Base-by-base conservation (phyloP, 2,888 invertebrate genomes). In the Coremacera marginata region DNA sequence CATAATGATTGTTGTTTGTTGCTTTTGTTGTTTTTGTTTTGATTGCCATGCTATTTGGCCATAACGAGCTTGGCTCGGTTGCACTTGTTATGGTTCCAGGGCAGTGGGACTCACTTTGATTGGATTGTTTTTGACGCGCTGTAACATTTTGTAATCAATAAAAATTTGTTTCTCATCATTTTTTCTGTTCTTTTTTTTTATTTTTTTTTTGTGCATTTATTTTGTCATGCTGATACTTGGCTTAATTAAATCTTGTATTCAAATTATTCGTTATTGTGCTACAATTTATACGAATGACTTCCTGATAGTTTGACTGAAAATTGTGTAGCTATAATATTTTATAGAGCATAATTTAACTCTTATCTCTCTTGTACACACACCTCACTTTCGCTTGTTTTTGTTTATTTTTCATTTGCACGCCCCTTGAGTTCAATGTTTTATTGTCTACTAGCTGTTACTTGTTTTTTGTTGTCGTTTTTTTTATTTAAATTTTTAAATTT, bases 101-200 rank as follows among this genome's bases (percentile, higher is more conserved):
- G 72, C 72, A 44, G 62, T 72, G 60, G 72, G 44, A 55, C 51
- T 62, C 70, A n/a, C 25, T 55, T 55, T 22, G 55, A n/a, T 22
- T 22, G 55, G 22, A 63, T 74, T 25, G 49, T 16, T 44, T 44
- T 25, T 52, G 70, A 60, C 22, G 60, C 62, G 55, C 44, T 44
- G 44, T 11, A 44, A 44, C 44, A 44, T n/a, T 76, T 70, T 70
- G 67, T 79, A 55, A 70, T 76, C 63, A 44, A 63, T 62, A 70
- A 65, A 51, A 60, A 60, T 52, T 37, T 72, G 57, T 75, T 60
- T 44, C 37, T 37, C 57, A 44, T 70, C 55, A 57, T 60, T 22
- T 71, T 70, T 34, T 34, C 3, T 22, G 25, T 70, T 76, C 75
- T 9, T 31, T 57, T 65, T n/a, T 37, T n/a, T 70, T 76, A 73